Base-by-base conservation (phyloP, 2,113 vertebrate genomes). In the Spea bombifrons region DNA sequence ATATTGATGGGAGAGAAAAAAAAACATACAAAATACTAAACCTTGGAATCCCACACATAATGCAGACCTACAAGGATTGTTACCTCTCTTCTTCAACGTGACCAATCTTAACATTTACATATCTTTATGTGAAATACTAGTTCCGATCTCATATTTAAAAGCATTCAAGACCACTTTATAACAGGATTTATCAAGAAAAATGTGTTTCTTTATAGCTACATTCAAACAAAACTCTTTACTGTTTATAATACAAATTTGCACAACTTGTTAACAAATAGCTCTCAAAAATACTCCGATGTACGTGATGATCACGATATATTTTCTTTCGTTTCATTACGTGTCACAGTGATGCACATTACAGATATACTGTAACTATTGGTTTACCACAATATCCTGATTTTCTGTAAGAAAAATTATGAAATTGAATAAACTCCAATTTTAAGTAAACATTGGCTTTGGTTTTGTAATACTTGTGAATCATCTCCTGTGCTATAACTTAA, bases 361-460 rank as follows among this genome's bases (percentile, higher is more conserved):
- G 10, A 8, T 45, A 12, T 13, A 47, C 12, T 5, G 7, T 66
- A 66, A 8, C 64, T 43, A 43, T 30, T 48, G 45, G 44, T 52
- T 49, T 3, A 70, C 47, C 67, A 70, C 67, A 70, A 70, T 70
- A 50, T 70, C 67, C 67, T 70, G 44, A 47, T 68, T 68, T 68
- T 47, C 66, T 47, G 66, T 46, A 67, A 67, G 13, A 7, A 67
- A 67, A 67, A 67, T 47, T 30, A 48, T 68, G 45, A 68, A 68
- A 68, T 68, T 47, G 45, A 9, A 45, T 68, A 68, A 68, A 68
- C 44, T 52, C n/a, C 67, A 70, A 1, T 0, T 70, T 10, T 46
- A 67, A 45, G 43, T 67, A 45, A 45, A 44, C 10, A 67, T 44
- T 7, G 17, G 30, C n/a, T 12, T 67, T 30, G 30, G 30, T 30